Conservation (phyloP, 2,797 vertebrate species). For the Pogonophryne albipinna region DNA sequence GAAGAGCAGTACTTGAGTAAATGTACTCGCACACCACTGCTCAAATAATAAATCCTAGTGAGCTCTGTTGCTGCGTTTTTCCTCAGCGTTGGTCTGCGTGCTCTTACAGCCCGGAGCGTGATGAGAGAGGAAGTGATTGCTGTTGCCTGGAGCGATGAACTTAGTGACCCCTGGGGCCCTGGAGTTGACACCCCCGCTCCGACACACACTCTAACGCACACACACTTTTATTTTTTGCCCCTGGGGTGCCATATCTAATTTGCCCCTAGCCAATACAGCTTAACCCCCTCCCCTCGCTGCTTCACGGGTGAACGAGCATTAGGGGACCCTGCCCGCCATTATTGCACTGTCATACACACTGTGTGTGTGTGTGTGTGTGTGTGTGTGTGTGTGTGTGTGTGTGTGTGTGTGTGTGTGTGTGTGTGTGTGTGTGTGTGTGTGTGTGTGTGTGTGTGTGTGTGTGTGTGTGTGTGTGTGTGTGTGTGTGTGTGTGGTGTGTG, state of each 20-base stretch:
- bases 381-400: not conserved
- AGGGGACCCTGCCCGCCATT: constrained; percentile 47
- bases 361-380: not conserved
- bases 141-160: constrained; percentile 77
- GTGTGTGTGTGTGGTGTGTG: not conserved
- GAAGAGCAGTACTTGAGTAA: too few species aligned
- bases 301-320: constrained; percentile 72
- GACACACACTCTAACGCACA: constrained; percentile 48
- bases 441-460: not conserved
- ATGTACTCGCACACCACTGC: too few species aligned
- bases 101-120: constrained; percentile 53
- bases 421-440: not conserved
- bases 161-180: constrained; percentile 74
- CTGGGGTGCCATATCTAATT: constrained; percentile 80
- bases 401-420: not conserved
- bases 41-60: constrained; percentile 14
- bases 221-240: constrained; percentile 66
- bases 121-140: constrained; percentile 79
- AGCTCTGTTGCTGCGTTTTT: constrained; percentile 23
- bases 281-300: constrained; percentile 78
- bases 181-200: constrained; percentile 64
- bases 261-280: constrained; percentile 83
- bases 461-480: not conserved
- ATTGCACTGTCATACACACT: constrained; percentile 51
- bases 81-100: constrained; percentile 10